Percentiles rank a stretch among this genome's conserved stretches.
These are phyloP conservation scores for Chloroceryle amazona DNA, from an alignment of 2,797 vertebrate species.

Conservation along the genomic window DNA sequence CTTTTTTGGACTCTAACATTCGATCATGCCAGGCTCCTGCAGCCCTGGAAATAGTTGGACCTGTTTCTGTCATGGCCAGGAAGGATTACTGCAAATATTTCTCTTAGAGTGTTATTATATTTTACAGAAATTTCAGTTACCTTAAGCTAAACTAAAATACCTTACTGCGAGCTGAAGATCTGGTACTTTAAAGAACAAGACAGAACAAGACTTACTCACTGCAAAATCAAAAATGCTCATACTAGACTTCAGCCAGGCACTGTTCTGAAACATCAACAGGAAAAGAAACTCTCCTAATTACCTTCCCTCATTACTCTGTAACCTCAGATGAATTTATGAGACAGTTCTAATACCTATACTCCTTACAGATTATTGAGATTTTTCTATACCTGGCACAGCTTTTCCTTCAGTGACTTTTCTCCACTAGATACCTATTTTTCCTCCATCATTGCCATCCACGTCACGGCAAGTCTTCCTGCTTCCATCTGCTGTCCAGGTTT, in stretches of 20 bases:
- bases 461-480: not conserved
- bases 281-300: not conserved
- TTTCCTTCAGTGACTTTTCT: not conserved
- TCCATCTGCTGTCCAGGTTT: not conserved
- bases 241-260: not conserved
- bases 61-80: slow-evolving; percentile 11
- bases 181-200: not conserved
- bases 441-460: not conserved
- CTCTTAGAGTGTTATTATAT: not conserved
- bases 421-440: not conserved
- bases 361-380: not conserved
- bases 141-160: not conserved
- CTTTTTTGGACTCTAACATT: slow-evolving; percentile 14
- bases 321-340: not conserved
- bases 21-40: slow-evolving; percentile 23
- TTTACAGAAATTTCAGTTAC: slow-evolving; percentile 21
- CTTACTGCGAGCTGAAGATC: not conserved
- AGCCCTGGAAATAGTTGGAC: slow-evolving; percentile 10
- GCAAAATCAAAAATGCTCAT: not conserved
- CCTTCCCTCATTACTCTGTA: not conserved
- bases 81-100: slow-evolving; percentile 19
- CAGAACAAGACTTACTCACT: not conserved
- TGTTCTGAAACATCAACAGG: not conserved
- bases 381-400: not conserved
- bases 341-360: not conserved